Base-by-base conservation (phyloP, 2,113 vertebrate genomes). In the Grammomys dolichurus region DNA sequence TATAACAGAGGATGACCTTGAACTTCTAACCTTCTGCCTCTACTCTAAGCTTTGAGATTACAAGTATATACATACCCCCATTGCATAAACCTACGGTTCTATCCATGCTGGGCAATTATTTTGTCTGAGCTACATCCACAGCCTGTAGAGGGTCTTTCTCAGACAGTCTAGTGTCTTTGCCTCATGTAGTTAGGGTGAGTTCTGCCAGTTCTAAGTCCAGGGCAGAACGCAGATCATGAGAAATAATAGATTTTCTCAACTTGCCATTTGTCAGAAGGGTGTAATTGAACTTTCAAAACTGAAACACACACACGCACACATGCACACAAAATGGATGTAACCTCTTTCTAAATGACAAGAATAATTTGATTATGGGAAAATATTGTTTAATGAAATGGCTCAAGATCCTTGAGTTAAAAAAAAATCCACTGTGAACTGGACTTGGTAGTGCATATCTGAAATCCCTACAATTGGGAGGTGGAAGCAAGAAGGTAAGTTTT, bases 151-250 rank as follows among this genome's bases (percentile, higher is more conserved):
- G 12, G 88, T 7, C 12, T 20, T 20, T 1, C 13, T 4, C 14
- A 5, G 10, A 16, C 3, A 2, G 1, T 0, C 0, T 36, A 22
- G 20, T 22, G 54, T 40, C 88, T 31, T 73, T 13, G 88, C 5
- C 70, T 43, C 3, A 33, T 0, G 14, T 63, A 31, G 9, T 2
- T 22, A 20, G 0, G 0, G 56, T n/a, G 14, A 65, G 31, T 1
- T 0, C 43, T 26, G 46, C 33, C 1, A 14, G 1, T 8, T 24
- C 58, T 19, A 11, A 6, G 4, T 24, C n/a, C 3, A 3, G 54
- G n/a, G 43, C 43, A 46, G 85, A 26, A 46, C 28, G 51, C 26
- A 13, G 43, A 28, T 46, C 2, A 0, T 1, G 69, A 63, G 69
- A 65, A 82, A 9, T 3, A 12, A 40, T 3, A 0, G 1, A 10